These are phyloP conservation scores for Monopterus albus DNA, from an alignment of 2,113 vertebrate species.

Conservation along the genomic window DNA sequence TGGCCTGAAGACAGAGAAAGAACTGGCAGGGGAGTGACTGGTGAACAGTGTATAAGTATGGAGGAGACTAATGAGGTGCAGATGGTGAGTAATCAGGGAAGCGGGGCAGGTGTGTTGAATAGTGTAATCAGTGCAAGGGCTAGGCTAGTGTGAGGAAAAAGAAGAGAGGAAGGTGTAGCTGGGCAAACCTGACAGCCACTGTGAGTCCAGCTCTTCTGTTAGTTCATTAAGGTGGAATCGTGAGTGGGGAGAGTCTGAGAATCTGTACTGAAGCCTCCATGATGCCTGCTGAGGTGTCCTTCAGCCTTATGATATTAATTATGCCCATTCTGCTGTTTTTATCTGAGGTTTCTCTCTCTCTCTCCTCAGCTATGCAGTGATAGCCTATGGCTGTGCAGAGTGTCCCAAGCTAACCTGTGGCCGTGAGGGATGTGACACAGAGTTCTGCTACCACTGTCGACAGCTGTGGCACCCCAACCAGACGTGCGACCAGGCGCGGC, in stretches of 20 bases:
- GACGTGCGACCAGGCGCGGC: conserved; percentile 85
- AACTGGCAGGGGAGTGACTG: no score
- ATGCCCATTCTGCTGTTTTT: background rate
- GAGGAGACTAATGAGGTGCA: no score
- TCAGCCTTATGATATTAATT: background rate
- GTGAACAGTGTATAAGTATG: no score
- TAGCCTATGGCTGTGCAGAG: conserved; percentile 87
- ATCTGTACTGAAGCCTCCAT: background rate
- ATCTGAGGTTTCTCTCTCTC: conserved; percentile 13
- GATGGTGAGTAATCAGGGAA: no score
- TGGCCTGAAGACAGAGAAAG: no score
- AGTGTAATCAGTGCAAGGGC: no score
- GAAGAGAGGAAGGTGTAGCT: no score
- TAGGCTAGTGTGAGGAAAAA: no score
- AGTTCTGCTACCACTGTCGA: conserved; percentile 92
- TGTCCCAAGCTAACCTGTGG: conserved; percentile 88
- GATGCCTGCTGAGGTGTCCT: background rate
- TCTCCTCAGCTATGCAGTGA: conserved; percentile 85
- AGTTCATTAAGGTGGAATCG: background rate
- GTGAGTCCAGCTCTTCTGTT: background rate
- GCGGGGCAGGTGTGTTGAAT: no score
- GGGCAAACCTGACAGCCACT: no score
- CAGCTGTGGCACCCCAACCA: conserved; percentile 89
- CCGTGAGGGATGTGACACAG: conserved; percentile 85
- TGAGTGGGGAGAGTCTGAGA: background rate